Base-by-base conservation (phyloP, 2,888 invertebrate genomes). In the Steinernema scapterisci region DNA sequence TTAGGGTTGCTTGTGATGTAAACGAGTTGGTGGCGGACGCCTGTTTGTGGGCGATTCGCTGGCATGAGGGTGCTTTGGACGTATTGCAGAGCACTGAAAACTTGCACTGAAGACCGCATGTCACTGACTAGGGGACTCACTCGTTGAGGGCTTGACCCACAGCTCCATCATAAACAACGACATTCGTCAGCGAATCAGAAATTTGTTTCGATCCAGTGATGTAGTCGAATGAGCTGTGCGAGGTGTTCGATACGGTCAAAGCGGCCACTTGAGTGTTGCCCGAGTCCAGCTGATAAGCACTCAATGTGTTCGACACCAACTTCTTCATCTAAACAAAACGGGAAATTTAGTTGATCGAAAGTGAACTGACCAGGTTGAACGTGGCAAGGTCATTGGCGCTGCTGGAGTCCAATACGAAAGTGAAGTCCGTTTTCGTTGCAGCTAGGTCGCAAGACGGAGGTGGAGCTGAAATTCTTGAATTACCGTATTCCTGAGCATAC, bases 1-100 rank as follows among this genome's bases (percentile, higher is more conserved):
- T 81, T 78, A 13, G 80, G 77, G 48, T 78, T 75, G n/a, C 46
- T 72, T 0, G 84, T 83, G 13, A 84, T 73, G 48, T 84, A 84
- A 71, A 84, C 78, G 44, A 84, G 70, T n/a, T 80, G 74, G 77
- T 83, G 82, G 25, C 77, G 63, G 5, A 81, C 80, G 70, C 77
- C 75, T 6, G 38, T 9, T 38, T 38, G 5, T 6, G 76, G 43
- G 27, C 72, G 51, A 43, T 63, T 63, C 16, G 2, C 3, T 5
- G 16, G 16, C 27, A 11, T 19, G 3, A 63, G 16, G n/a, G 31
- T 63, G 63, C 16, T 63, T 31, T 31, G 16, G 16, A 63, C 16
- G 63, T 63, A 63, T 16, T 63, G 27, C 16, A 63, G 31, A 31
- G 31, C 63, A 38, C 63, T 63, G 63, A 63, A 63, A 48, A n/a